Percentiles rank a stretch among this genome's conserved stretches.
These are phyloP conservation scores for Spodoptera exigua DNA, from an alignment of 2,888 invertebrate species.

Conservation along the genomic window DNA sequence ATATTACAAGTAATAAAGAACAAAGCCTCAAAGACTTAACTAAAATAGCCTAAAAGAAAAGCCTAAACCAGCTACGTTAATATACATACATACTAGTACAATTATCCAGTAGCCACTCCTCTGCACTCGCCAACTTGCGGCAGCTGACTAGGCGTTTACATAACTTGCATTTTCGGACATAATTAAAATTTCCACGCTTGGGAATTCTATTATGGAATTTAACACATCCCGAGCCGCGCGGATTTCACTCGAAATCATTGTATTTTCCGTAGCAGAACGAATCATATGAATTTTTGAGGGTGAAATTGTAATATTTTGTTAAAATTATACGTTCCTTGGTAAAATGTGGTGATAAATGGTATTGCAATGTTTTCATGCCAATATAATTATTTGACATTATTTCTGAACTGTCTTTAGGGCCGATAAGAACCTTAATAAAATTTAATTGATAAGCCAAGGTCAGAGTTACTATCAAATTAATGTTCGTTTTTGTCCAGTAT, in stretches of 20 bases:
- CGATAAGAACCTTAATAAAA: too few relatives aligned
- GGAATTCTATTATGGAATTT: constrained; percentile 71
- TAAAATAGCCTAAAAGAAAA: too few relatives aligned
- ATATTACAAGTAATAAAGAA: too few relatives aligned
- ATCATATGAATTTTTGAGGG: constrained; percentile 40
- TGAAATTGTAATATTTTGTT: constrained; percentile 24
- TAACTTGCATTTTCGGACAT: constrained; percentile 71
- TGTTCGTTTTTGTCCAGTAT: too few relatives aligned
- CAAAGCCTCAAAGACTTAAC: too few relatives aligned
- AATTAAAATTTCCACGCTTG: constrained; percentile 72
- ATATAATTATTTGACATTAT: too few relatives aligned
- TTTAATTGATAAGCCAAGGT: too few relatives aligned
- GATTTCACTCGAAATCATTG: constrained; percentile 50
- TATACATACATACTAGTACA: constrained; percentile 17
- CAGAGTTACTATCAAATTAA: too few relatives aligned
- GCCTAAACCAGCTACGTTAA: neutral
- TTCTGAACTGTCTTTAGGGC: too few relatives aligned
- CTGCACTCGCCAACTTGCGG: constrained; percentile 44
- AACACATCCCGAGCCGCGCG: constrained; percentile 54
- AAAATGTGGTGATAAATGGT: neutral
- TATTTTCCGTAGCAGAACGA: constrained; percentile 35
- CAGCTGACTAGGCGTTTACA: constrained; percentile 66
- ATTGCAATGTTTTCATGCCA: too few relatives aligned
- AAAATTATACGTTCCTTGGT: neutral
- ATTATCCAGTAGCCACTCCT: constrained; percentile 34